Percentiles rank a stretch among this genome's conserved stretches.
Evolutionary conservation across 2,797 vertebrate species (phyloP).

Genomic region (Labroides dimidiatus): DNA sequence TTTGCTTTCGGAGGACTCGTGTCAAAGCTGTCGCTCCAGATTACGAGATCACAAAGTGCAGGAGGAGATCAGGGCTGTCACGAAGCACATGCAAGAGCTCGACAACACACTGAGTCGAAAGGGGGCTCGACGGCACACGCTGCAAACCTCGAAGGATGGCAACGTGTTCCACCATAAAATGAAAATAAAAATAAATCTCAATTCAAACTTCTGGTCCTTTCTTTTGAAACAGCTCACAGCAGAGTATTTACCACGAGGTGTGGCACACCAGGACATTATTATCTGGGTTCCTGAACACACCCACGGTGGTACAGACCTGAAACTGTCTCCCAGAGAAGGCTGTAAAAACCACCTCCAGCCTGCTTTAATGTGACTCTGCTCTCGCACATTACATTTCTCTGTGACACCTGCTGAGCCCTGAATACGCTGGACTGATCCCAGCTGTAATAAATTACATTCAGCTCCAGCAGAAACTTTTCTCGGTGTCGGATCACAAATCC

Average conservation of each 20-base stretch:
- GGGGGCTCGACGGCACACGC: too few species aligned
- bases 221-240: too few species aligned
- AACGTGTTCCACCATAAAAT: too few species aligned
- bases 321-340: background rate
- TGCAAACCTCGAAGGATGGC: too few species aligned
- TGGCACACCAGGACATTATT: too few species aligned
- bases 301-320: background rate
- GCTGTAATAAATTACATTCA: background rate
- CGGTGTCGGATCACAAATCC: slow-evolving; percentile 1
- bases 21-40: slow-evolving; percentile 30
- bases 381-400: background rate
- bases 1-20: slow-evolving; percentile 33
- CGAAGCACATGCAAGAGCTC: background rate
- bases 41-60: slow-evolving; percentile 22
- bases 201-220: too few species aligned
- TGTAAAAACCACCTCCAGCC: background rate
- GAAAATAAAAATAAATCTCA: too few species aligned
- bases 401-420: background rate
- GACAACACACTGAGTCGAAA: background rate
- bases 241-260: too few species aligned
- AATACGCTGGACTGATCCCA: background rate
- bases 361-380: background rate
- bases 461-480: background rate
- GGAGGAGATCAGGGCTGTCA: slow-evolving; percentile 22
- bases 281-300: too few species aligned